Conservation (phyloP, 2,797 vertebrate species). For the Eremophila alpestris region DNA sequence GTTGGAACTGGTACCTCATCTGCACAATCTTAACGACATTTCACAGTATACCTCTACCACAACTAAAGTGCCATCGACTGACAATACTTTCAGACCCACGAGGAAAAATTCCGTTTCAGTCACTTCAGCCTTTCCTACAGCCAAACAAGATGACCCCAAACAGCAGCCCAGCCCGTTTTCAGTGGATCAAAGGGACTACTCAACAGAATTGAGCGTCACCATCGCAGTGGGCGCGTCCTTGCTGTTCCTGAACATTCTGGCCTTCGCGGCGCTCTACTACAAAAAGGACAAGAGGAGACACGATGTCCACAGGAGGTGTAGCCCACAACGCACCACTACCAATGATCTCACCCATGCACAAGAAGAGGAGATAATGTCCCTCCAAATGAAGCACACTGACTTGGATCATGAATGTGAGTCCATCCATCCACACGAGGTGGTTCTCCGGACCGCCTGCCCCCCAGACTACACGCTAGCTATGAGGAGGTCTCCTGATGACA, state of each 20-base stretch:
- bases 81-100: constrained; percentile 91
- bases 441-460: constrained; percentile 97
- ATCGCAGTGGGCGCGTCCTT: constrained; percentile 97
- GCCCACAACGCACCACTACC: constrained; percentile 90
- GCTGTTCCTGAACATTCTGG: constrained; percentile 97
- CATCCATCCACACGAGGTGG: constrained; percentile 95
- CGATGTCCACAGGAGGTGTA: constrained; percentile 94
- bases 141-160: constrained; percentile 91
- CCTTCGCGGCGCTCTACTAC: constrained; percentile 97
- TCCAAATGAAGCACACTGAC: constrained; percentile 99
- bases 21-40: constrained; percentile 98
- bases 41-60: constrained; percentile 97
- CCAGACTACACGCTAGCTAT: constrained; percentile 99
- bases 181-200: constrained; percentile 97
- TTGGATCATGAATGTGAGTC: constrained; percentile 96
- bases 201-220: constrained; percentile 96
- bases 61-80: constrained; percentile 95
- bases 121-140: constrained; percentile 93
- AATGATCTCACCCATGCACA: constrained; percentile 96
- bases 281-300: constrained; percentile 98
- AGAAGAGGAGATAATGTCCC: constrained; percentile 99
- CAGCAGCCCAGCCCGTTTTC: constrained; percentile 90
- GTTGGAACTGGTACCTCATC: constrained; percentile 97
- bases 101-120: constrained; percentile 90
- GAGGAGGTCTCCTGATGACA: constrained; percentile 97